phyloP scores from a whole-genome alignment of 2,113 vertebrate genomes.

The Brachionichthys hirsutus region DNA sequence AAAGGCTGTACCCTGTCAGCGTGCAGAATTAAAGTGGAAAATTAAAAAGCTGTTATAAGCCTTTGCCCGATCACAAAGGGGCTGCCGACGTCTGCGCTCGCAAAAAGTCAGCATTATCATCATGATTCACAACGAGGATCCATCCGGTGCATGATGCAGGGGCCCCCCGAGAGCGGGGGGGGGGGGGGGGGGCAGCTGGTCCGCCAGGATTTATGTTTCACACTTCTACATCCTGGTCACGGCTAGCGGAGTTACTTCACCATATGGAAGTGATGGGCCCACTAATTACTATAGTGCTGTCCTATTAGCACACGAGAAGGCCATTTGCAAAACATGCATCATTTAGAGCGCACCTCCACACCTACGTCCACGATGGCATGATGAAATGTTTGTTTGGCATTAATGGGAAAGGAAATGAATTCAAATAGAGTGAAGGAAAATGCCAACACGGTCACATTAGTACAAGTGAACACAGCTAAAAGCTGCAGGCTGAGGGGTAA shows the following conservation, averaged over 20 bases:
- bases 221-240: slow-evolving; percentile 53
- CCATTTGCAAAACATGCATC: slow-evolving; percentile 60
- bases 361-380: too few species aligned
- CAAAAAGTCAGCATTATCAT: slow-evolving; percentile 34
- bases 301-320: slow-evolving; percentile 60
- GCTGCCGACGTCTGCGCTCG: slow-evolving; percentile 8
- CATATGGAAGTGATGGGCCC: slow-evolving; percentile 62
- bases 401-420: slow-evolving; percentile 39
- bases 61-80: neutral
- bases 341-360: slow-evolving; percentile 51
- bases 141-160: slow-evolving; percentile 20
- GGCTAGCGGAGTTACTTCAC: slow-evolving; percentile 43
- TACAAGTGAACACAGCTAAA: slow-evolving; percentile 20
- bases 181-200: slow-evolving; percentile 51
- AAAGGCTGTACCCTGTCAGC: neutral
- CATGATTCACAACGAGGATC: slow-evolving; percentile 30
- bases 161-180: too few species aligned
- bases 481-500: slow-evolving; percentile 5
- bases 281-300: slow-evolving; percentile 67
- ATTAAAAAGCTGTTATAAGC: neutral
- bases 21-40: slow-evolving; percentile 1
- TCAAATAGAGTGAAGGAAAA: slow-evolving; percentile 29
- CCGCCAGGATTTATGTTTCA: slow-evolving; percentile 46
- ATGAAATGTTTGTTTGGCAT: slow-evolving; percentile 47
- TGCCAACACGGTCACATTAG: slow-evolving; percentile 26